A percentile compares a stretch with the other conserved stretches of the same genome.
These are phyloP conservation scores for Pediacus dermestoides DNA, from an alignment of 2,888 invertebrate genomes.

Conservation along the genomic window DNA sequence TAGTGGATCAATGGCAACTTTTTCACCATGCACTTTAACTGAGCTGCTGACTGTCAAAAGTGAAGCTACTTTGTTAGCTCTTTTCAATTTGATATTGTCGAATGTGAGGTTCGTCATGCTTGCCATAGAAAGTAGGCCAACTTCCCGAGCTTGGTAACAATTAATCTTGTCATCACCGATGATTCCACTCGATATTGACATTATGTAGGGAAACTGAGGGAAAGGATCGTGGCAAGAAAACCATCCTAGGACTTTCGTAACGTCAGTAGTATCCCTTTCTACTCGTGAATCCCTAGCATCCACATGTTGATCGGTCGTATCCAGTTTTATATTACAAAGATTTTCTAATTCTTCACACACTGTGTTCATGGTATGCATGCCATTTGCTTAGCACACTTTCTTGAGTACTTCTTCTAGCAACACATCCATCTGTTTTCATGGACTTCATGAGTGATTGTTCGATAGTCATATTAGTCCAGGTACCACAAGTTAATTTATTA, in stretches of 20 bases:
- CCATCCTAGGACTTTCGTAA: constrained; percentile 29
- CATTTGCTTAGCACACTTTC: constrained; percentile 31
- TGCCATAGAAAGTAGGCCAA: constrained; percentile 31
- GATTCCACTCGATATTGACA: constrained; percentile 33
- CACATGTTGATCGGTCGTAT: constrained; percentile 35
- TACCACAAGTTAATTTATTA: constrained; percentile 26
- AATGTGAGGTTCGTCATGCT: constrained; percentile 32
- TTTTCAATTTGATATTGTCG: constrained; percentile 31
- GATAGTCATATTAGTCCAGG: constrained; percentile 22
- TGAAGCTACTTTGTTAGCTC: constrained; percentile 34
- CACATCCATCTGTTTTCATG: constrained; percentile 32
- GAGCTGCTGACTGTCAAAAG: constrained; percentile 29
- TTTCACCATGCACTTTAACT: constrained; percentile 31
- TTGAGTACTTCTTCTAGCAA: constrained; percentile 28
- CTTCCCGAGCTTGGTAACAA: constrained; percentile 34
- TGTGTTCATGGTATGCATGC: constrained; percentile 28
- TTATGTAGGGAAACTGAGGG: constrained; percentile 30
- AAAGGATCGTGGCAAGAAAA: constrained; percentile 35
- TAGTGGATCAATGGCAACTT: constrained; percentile 22
- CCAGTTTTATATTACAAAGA: constrained; percentile 28
- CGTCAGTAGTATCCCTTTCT: constrained; percentile 34
- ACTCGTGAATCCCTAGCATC: constrained; percentile 35
- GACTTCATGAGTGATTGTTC: constrained; percentile 25
- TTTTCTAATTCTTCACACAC: constrained; percentile 31
- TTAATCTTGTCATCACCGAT: constrained; percentile 34